Evolutionary conservation across 2,888 invertebrate genomes (phyloP).

Genomic region (Diloba caeruleocephala): DNA sequence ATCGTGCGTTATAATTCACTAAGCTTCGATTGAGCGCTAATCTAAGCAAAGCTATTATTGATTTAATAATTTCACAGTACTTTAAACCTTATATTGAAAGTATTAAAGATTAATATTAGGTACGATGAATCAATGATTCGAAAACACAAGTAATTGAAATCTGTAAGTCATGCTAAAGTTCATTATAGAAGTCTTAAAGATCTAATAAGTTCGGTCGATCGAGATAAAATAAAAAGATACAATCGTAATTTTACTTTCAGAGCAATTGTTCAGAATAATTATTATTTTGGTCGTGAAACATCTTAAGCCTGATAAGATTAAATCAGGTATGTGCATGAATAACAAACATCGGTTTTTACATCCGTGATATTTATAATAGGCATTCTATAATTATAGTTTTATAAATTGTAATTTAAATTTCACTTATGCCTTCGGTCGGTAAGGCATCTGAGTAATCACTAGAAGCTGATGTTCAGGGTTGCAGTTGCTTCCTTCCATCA

Average conservation of each 20-base stretch:
- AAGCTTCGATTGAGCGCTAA: conserved; percentile 77
- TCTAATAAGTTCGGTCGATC: conserved; percentile 42
- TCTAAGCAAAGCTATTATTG: conserved; percentile 48
- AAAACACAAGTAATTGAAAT: conserved; percentile 48
- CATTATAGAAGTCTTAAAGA: conserved; percentile 49
- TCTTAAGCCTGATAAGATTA: too few species aligned
- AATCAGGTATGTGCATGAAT: too few species aligned
- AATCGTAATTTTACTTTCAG: conserved; percentile 22
- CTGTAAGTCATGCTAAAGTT: conserved; percentile 55
- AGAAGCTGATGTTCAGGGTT: too few species aligned
- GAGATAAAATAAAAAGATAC: conserved; percentile 37
- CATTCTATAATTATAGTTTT: too few species aligned
- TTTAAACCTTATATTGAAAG: not conserved
- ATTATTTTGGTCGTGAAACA: conserved; percentile 2
- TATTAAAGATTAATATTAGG: conserved; percentile 5
- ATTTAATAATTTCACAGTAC: conserved; percentile 30
- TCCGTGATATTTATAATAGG: too few species aligned
- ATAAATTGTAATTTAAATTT: too few species aligned
- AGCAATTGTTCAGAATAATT: conserved; percentile 17
- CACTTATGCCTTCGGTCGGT: too few species aligned
- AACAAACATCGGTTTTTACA: too few species aligned
- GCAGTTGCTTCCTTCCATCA: too few species aligned
- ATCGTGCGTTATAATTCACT: conserved; percentile 87
- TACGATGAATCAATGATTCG: not conserved
- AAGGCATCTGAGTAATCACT: too few species aligned